phyloP scores from a whole-genome alignment of 2,888 invertebrate genomes.

The Himalopsyche kuldschensis region DNA sequence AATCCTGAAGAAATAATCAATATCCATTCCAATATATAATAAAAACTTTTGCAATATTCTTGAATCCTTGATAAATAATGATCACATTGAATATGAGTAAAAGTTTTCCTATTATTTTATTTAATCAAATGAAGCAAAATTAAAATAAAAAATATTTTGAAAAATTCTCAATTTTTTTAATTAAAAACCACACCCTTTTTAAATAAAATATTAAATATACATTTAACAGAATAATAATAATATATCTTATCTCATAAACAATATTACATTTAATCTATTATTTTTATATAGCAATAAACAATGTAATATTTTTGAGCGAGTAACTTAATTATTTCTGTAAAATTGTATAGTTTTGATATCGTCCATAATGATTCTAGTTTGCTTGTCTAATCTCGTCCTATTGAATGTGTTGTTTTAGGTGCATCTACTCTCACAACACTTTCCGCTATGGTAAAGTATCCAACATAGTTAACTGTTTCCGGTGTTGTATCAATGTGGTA shows the following conservation, averaged over 20 bases:
- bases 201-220: background rate
- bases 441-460: conserved; percentile 81
- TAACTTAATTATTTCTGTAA: too few relatives aligned
- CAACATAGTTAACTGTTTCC: conserved; percentile 82
- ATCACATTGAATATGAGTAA: background rate
- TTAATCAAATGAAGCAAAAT: background rate
- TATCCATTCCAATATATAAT: background rate
- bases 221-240: too few relatives aligned
- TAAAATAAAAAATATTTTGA: background rate
- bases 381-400: conserved; percentile 73
- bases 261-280: background rate
- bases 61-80: background rate
- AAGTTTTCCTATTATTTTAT: background rate
- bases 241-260: background rate
- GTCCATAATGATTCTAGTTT: background rate
- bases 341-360: background rate
- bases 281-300: too few relatives aligned
- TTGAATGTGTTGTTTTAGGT: conserved; percentile 64
- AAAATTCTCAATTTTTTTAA: background rate
- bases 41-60: background rate
- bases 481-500: conserved; percentile 96
- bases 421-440: conserved; percentile 75
- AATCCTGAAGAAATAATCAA: background rate
- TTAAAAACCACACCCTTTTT: background rate
- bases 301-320: too few relatives aligned